Evolutionary conservation across 2,113 vertebrate genomes (phyloP).

Genomic region (Caracal caracal): DNA sequence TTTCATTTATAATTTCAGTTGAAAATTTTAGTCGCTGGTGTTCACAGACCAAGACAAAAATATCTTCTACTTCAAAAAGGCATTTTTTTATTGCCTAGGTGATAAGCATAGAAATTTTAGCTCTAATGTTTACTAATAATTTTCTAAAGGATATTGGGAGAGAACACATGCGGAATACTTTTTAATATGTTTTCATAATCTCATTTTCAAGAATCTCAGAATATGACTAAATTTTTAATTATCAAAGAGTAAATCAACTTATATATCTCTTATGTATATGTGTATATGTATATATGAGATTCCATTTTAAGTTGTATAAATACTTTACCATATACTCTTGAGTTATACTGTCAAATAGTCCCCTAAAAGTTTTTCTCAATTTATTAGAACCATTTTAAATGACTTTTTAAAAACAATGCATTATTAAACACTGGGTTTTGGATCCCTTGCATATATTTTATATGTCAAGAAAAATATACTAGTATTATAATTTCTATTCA

Average conservation of each 20-base stretch:
- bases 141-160: not conserved
- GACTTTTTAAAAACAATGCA: not conserved
- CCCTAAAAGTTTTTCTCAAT: not conserved
- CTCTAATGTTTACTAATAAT: not conserved
- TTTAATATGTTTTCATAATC: not conserved
- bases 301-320: not conserved
- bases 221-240: not conserved
- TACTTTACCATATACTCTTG: not conserved
- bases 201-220: not conserved
- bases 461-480: not conserved
- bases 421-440: not conserved
- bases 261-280: not conserved
- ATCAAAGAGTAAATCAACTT: not conserved
- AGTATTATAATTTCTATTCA: not conserved
- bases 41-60: not conserved
- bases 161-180: not conserved
- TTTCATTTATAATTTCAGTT: not conserved
- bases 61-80: not conserved
- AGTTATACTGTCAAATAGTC: not conserved
- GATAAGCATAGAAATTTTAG: not conserved
- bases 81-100: constrained; percentile 13
- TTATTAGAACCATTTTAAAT: not conserved
- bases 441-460: not conserved
- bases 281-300: not conserved
- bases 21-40: not conserved